Base-by-base conservation (phyloP, 2,113 vertebrate genomes). In the Columba janthina region DNA sequence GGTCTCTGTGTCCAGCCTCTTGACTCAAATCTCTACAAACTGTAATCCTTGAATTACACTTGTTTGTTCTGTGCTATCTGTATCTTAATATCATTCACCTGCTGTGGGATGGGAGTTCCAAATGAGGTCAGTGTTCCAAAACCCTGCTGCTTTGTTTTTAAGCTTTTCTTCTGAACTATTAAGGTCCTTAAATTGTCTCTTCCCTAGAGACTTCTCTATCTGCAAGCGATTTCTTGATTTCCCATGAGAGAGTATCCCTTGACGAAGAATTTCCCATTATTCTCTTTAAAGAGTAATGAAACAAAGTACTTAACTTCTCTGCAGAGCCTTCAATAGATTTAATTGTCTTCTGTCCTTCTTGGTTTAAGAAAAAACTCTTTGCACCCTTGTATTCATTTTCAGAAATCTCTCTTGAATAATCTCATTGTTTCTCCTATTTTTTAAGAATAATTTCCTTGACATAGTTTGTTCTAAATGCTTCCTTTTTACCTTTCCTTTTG, bases 221-320 rank as follows among this genome's bases (percentile, higher is more conserved):
- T 87, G 61, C 73, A 84, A 92, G 88, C 70, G 44, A 56, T 89
- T 80, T 86, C 72, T 95, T 94, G 40, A 89, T 96, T 95, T 95
- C 93, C 90, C 76, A 11, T 50, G 80, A 69, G 90, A 83, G 34
- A 64, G 16, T 53, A 44, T 93, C 92, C 75, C 90, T 78, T 92
- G 94, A 77, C 1, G 20, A 95, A 82, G 88, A 86, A 84, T 83
- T 88, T 80, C 75, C 60, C 42, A 31, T 91, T 91, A 56, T 75
- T 91, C 53, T 94, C 54, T 87, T 78, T 92, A 74, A 75, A 88
- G 71, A 91, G 42, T 85, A 90, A 54, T 58, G 78, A 91, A 93
- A 70, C 71, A 61, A 96, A 94, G 51, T 60, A 79, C 48, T 89
- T 88, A 67, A 88, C 72, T 92, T 84, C 83, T 87, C 75, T 74